These are phyloP conservation scores for Actenoides lindsayi DNA, from an alignment of 2,113 vertebrate genomes.

Conservation along the genomic window DNA sequence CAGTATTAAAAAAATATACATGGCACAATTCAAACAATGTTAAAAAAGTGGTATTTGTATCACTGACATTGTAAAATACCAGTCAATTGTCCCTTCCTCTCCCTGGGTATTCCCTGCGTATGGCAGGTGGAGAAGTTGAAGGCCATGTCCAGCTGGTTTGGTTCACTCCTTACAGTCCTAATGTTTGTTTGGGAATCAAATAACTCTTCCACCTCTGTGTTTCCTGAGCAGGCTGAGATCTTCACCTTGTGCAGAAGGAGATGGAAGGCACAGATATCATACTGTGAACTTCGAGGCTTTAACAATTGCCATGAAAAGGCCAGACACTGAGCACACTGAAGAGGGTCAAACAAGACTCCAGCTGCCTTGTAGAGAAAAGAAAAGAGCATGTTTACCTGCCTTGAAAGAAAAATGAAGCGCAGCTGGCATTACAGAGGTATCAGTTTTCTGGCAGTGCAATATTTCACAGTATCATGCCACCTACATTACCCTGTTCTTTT, in stretches of 20 bases:
- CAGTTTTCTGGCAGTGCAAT: neutral
- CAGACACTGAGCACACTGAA: neutral
- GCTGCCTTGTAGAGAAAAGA: neutral
- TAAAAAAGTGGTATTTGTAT: neutral
- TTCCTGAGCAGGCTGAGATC: neutral
- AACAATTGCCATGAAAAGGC: neutral
- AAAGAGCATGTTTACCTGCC: neutral
- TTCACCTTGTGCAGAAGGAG: neutral
- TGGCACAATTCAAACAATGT: neutral
- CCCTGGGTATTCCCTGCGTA: accelerated
- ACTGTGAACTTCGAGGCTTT: accelerated
- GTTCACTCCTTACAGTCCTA: neutral
- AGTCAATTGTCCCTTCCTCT: neutral
- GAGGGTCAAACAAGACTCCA: neutral
- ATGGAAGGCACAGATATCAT: neutral
- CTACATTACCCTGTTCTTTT: neutral
- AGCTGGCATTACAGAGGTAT: neutral
- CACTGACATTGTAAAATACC: neutral
- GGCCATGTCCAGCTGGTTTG: neutral
- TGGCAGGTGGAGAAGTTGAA: neutral
- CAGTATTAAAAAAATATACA: neutral
- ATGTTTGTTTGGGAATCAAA: neutral
- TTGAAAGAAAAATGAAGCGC: neutral
- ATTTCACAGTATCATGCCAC: neutral
- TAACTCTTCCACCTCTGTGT: neutral